Evolutionary conservation across 2,797 vertebrate species (phyloP).

Genomic region (Tiaroga cobitis): DNA sequence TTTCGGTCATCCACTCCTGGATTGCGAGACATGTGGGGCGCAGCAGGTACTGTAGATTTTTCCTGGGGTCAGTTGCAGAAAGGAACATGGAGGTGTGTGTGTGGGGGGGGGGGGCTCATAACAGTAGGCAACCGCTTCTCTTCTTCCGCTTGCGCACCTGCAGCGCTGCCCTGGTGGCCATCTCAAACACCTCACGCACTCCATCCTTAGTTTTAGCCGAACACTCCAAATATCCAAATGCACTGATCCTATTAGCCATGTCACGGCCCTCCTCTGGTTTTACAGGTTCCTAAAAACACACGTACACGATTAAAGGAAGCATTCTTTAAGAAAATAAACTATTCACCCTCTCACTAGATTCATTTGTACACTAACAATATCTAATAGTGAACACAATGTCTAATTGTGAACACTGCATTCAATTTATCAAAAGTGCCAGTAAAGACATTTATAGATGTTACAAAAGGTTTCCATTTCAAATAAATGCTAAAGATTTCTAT

Average conservation of each 20-base stretch:
- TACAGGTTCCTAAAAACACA: constrained; percentile 86
- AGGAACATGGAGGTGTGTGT: constrained; percentile 26
- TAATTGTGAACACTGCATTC: no score
- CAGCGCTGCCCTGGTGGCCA: constrained; percentile 94
- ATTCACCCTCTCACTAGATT: not conserved
- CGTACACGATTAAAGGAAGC: not conserved
- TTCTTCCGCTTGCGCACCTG: constrained; percentile 94
- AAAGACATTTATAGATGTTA: not conserved
- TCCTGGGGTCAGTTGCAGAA: constrained; percentile 47
- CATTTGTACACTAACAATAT: not conserved
- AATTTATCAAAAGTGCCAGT: not conserved
- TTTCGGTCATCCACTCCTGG: constrained; percentile 65
- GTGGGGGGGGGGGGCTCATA: constrained; percentile 73
- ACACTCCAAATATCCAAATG: constrained; percentile 97
- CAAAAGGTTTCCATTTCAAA: not conserved
- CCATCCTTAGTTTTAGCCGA: constrained; percentile 98
- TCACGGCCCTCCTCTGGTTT: constrained; percentile 94
- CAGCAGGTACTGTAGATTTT: constrained; percentile 64
- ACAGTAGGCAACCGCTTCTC: constrained; percentile 86
- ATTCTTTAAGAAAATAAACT: not conserved
- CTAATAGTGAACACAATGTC: no score
- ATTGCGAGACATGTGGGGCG: constrained; percentile 63
- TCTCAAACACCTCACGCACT: constrained; percentile 95
- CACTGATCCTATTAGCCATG: constrained; percentile 95
- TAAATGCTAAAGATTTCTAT: no score